Evolutionary conservation across 2,797 vertebrate genomes (phyloP).

Genomic region (Schizopygopsis malacanthus): DNA sequence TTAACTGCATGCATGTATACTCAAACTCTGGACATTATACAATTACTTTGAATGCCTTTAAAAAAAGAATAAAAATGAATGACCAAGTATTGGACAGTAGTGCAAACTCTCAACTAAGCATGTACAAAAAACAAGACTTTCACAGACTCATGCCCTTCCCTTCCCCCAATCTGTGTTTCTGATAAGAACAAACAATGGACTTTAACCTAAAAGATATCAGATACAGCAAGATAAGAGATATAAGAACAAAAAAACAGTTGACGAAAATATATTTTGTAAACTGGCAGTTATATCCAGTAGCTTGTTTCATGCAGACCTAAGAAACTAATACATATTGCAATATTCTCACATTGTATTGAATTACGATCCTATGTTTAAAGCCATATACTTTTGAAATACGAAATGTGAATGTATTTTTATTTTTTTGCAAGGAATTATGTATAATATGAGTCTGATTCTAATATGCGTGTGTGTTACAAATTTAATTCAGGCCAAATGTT

Average conservation of each 20-base stretch:
- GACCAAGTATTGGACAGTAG: neutral
- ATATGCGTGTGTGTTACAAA: constrained; percentile 63
- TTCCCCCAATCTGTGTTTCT: neutral
- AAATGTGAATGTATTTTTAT: too few relatives aligned
- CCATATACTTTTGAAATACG: neutral
- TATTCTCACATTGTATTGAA: neutral
- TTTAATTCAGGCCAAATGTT: constrained; percentile 54
- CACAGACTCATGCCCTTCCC: neutral
- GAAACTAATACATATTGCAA: too few relatives aligned
- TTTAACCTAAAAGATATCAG: neutral
- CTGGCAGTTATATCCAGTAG: neutral
- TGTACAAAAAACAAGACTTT: neutral
- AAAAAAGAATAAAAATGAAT: too few relatives aligned
- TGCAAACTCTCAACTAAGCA: neutral
- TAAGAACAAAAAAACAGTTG: neutral
- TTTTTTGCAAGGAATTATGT: too few relatives aligned
- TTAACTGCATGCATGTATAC: neutral
- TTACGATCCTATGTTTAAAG: neutral
- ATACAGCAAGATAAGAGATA: neutral
- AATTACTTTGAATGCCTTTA: neutral
- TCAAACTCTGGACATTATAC: neutral
- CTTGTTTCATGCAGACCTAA: too few relatives aligned
- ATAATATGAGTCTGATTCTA: neutral
- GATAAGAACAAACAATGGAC: neutral
- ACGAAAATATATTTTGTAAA: neutral